Evolutionary conservation across 37 sponge, comb jelly and placozoan species (phyloP).

Genomic region (Dysidea cf. avara): DNA sequence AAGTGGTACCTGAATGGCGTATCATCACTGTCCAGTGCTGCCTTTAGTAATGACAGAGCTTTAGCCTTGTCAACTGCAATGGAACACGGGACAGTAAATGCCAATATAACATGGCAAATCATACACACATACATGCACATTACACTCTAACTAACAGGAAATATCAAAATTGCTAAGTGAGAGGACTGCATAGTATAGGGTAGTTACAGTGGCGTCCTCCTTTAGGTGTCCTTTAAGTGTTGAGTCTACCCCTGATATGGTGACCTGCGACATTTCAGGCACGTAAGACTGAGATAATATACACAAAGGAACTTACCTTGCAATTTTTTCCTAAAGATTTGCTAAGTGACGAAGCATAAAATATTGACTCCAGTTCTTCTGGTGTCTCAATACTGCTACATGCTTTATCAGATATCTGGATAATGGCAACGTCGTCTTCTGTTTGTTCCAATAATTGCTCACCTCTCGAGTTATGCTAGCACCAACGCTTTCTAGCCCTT

Average conservation of each 20-base stretch:
- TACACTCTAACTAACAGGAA: slow-evolving; percentile 22
- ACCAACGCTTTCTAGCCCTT: slow-evolving; percentile 4
- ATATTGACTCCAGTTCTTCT: too few species aligned
- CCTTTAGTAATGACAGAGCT: slow-evolving; percentile 17
- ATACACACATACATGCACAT: slow-evolving; percentile 11
- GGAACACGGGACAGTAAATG: too few species aligned
- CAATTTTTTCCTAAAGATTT: too few species aligned
- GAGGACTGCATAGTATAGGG: slow-evolving; percentile 28
- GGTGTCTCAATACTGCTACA: too few species aligned
- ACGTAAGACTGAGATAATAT: background rate
- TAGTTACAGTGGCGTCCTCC: slow-evolving; percentile 11
- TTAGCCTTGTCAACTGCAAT: slow-evolving; percentile 44
- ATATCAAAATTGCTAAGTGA: slow-evolving; percentile 31
- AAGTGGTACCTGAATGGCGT: slow-evolving; percentile 29
- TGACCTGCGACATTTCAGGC: background rate
- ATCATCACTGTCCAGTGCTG: slow-evolving; percentile 57
- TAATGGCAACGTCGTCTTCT: too few species aligned
- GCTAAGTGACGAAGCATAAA: too few species aligned
- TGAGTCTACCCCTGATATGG: background rate
- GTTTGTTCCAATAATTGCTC: background rate
- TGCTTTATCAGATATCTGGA: too few species aligned
- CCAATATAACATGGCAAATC: background rate
- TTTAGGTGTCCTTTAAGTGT: slow-evolving; percentile 1
- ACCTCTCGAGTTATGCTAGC: background rate
- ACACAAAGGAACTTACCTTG: too few species aligned